These are phyloP conservation scores for Petrocephalus schoutedeni DNA, from an alignment of 2,797 vertebrate genomes.

Conservation along the genomic window DNA sequence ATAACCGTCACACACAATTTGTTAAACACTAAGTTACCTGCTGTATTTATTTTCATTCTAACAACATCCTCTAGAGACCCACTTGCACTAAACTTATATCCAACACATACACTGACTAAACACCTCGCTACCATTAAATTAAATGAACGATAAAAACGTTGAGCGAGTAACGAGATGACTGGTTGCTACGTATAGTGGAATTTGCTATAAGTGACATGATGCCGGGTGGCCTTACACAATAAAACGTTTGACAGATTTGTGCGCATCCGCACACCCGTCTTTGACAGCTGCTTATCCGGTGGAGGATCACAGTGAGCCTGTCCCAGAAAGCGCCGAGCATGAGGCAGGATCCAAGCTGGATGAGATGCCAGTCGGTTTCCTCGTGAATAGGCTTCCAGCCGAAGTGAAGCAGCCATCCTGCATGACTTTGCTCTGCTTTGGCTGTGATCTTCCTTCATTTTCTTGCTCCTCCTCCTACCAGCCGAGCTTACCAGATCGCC, in stretches of 20 bases:
- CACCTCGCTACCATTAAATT: neutral
- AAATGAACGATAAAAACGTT: neutral
- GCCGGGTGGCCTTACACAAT: neutral
- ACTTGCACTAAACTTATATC: neutral
- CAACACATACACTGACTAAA: neutral
- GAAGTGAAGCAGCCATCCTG: neutral
- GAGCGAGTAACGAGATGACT: neutral
- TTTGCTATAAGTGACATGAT: neutral
- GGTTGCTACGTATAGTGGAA: too few relatives aligned
- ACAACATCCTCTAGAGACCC: neutral
- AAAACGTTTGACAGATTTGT: neutral
- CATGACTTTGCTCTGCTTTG: neutral
- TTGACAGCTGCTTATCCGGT: neutral
- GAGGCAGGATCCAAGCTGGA: neutral
- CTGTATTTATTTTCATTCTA: neutral
- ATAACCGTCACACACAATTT: neutral
- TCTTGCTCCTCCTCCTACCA: neutral
- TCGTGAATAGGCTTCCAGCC: neutral
- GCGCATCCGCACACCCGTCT: neutral
- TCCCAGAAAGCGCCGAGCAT: neutral
- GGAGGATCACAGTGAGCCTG: neutral
- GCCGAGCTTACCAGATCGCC: neutral
- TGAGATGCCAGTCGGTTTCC: neutral
- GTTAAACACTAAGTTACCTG: neutral
- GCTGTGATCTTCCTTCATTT: neutral